A percentile compares a stretch with the other conserved stretches of the same genome.
phyloP scores from a whole-genome alignment of 2,888 invertebrate species.

The Eurytoma adleriae region DNA sequence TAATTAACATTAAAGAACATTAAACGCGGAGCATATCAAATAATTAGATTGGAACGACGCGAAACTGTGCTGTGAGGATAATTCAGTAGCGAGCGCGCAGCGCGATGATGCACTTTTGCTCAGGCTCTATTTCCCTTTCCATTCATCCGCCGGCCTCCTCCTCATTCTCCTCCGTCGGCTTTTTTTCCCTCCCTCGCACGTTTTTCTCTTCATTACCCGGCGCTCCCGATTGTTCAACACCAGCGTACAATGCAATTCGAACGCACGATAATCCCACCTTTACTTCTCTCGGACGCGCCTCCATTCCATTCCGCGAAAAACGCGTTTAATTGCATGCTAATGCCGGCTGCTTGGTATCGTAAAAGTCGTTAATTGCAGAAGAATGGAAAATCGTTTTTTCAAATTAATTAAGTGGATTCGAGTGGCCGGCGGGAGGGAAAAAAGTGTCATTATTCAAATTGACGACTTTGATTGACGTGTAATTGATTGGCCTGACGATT shows the following conservation, averaged over 20 bases:
- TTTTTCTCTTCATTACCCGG: not conserved
- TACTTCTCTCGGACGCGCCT: too few species aligned
- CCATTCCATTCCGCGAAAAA: too few species aligned
- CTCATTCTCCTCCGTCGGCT: not conserved
- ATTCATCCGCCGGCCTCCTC: not conserved
- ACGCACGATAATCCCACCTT: not conserved
- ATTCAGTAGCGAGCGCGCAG: not conserved
- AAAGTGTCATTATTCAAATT: too few species aligned
- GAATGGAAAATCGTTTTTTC: too few species aligned
- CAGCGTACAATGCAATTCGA: not conserved
- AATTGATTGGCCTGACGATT: too few species aligned
- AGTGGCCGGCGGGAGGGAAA: too few species aligned
- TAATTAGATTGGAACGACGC: constrained; percentile 47
- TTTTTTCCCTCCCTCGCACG: not conserved
- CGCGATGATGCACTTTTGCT: constrained; percentile 16
- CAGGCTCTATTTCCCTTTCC: constrained; percentile 35
- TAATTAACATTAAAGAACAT: constrained; percentile 2
- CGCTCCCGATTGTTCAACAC: not conserved
- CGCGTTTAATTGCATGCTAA: too few species aligned
- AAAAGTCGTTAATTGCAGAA: too few species aligned
- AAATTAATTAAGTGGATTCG: too few species aligned
- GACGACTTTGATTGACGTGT: too few species aligned
- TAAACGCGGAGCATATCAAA: constrained; percentile 2
- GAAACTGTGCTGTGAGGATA: constrained; percentile 5
- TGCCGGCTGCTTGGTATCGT: too few species aligned